Percentiles rank a stretch among this genome's conserved stretches.
phyloP scores from a whole-genome alignment of 2,888 invertebrate genomes.

The Fabriciana adippe region DNA sequence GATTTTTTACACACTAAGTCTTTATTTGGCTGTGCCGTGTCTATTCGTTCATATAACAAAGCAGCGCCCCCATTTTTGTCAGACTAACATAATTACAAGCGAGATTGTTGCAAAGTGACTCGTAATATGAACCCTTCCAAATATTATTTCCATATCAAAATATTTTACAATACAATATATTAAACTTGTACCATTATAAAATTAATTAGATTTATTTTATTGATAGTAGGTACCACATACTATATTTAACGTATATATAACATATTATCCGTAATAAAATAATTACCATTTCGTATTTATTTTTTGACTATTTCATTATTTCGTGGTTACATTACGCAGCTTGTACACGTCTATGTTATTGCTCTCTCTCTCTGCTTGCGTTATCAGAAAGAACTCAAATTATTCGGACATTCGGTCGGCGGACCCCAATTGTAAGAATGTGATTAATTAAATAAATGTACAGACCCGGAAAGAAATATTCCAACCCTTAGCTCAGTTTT shows the following conservation, averaged over 20 bases:
- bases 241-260: no score
- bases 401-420: constrained; percentile 73
- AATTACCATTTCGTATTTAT: neutral
- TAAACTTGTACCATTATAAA: neutral
- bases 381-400: constrained; percentile 57
- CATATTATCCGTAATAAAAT: no score
- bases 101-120: constrained; percentile 77
- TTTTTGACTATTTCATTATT: neutral
- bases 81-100: constrained; percentile 75
- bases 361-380: neutral
- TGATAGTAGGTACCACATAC: no score
- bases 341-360: neutral
- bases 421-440: constrained; percentile 76
- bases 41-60: constrained; percentile 25
- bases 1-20: neutral
- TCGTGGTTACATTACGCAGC: neutral
- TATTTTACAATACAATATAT: constrained; percentile 36
- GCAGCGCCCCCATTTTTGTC: constrained; percentile 61
- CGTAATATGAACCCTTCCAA: constrained; percentile 72
- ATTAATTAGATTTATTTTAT: no score
- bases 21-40: constrained; percentile 24
- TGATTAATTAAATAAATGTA: constrained; percentile 81
- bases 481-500: constrained; percentile 73
- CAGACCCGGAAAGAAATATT: constrained; percentile 73
- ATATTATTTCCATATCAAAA: constrained; percentile 63